Evolutionary conservation across 2,797 vertebrate species (phyloP).

Genomic region (Benthosema pterotum): DNA sequence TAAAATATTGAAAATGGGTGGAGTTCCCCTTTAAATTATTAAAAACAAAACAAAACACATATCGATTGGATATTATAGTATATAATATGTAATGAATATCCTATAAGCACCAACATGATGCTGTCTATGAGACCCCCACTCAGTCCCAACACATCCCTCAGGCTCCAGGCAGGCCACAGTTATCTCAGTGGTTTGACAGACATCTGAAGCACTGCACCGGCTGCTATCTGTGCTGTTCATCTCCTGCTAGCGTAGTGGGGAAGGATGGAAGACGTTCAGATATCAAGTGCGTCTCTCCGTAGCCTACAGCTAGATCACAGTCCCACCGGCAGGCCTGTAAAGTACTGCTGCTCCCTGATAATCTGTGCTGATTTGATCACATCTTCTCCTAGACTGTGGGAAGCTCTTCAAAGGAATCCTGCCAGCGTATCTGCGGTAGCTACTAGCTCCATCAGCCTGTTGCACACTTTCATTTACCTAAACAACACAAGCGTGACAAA

Average conservation of each 20-base stretch:
- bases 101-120: slow-evolving; percentile 6
- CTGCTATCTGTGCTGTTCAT: slow-evolving; percentile 57
- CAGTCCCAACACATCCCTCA: slow-evolving; percentile 19
- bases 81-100: neutral
- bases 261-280: slow-evolving; percentile 52
- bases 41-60: no score
- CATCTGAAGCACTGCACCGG: slow-evolving; percentile 53
- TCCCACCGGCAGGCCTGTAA: slow-evolving; percentile 52
- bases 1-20: no score
- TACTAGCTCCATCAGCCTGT: slow-evolving; percentile 28
- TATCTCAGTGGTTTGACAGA: slow-evolving; percentile 56
- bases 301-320: slow-evolving; percentile 64
- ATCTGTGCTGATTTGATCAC: slow-evolving; percentile 72
- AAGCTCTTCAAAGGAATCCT: slow-evolving; percentile 54
- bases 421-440: slow-evolving; percentile 38
- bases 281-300: slow-evolving; percentile 45
- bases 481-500: slow-evolving; percentile 17
- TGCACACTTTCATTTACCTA: slow-evolving; percentile 25
- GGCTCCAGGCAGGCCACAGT: slow-evolving; percentile 29
- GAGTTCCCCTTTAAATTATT: no score
- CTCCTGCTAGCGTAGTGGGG: slow-evolving; percentile 42
- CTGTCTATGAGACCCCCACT: neutral
- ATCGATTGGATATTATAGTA: no score
- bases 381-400: slow-evolving; percentile 51
- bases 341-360: slow-evolving; percentile 59